Conservation (phyloP, 1,140 invertebrate genomes). For the Papilio glaucus region DNA sequence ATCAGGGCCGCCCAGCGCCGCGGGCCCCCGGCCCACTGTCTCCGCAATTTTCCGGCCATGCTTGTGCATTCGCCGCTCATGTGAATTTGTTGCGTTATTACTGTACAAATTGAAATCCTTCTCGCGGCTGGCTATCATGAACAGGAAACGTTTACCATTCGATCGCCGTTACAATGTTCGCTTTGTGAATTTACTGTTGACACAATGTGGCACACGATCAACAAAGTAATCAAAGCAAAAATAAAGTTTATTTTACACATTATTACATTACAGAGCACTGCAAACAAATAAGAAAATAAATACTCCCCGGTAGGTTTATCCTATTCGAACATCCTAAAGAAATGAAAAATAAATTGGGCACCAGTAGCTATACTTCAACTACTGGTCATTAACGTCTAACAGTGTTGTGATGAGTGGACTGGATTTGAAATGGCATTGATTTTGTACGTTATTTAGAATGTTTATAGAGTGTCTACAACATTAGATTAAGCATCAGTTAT, state of each 20-base stretch:
- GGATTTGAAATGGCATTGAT: not conserved
- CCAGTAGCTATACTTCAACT: too few relatives aligned
- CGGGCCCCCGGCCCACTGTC: slow-evolving; percentile 57
- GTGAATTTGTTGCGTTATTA: slow-evolving; percentile 66
- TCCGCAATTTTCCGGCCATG: slow-evolving; percentile 76
- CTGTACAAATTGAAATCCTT: slow-evolving; percentile 62
- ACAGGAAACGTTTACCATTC: slow-evolving; percentile 31
- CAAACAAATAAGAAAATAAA: too few relatives aligned
- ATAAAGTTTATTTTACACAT: not conserved
- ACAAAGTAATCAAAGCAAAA: not conserved
- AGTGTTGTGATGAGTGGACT: not conserved
- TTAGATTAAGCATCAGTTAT: not conserved
- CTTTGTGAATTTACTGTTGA: slow-evolving; percentile 10
- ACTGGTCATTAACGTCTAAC: too few relatives aligned
- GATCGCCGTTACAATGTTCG: slow-evolving; percentile 17
- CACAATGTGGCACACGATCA: not conserved
- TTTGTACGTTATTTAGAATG: not conserved
- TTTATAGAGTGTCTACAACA: not conserved
- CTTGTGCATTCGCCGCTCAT: slow-evolving; percentile 66
- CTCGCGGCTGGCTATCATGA: slow-evolving; percentile 43
- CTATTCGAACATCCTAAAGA: too few relatives aligned
- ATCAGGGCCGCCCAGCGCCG: slow-evolving; percentile 79
- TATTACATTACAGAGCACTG: not conserved
- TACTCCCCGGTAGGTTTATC: too few relatives aligned
- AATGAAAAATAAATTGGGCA: too few relatives aligned